Percentiles rank a stretch among this genome's conserved stretches.
phyloP scores from a whole-genome alignment of 2,797 vertebrate genomes.

The Antrozous pallidus region DNA sequence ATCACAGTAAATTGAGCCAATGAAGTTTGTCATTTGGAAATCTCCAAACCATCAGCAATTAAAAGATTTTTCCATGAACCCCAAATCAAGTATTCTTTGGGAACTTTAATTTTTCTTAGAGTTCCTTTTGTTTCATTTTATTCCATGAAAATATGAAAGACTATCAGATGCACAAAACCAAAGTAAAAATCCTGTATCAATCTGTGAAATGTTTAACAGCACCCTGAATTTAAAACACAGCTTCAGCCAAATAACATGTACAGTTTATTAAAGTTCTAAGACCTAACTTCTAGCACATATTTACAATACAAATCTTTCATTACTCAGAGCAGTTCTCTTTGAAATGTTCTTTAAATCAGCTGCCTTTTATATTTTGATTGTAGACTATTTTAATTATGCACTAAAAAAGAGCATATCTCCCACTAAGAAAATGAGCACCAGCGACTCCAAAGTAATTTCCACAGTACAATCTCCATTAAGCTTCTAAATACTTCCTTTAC shows the following conservation, averaged over 20 bases:
- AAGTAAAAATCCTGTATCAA: constrained; percentile 60
- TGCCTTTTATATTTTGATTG: constrained; percentile 83
- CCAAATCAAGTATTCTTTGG: constrained; percentile 77
- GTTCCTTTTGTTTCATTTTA: constrained; percentile 78
- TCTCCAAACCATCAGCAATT: constrained; percentile 87
- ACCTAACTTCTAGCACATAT: constrained; percentile 58
- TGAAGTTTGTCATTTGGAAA: constrained; percentile 87
- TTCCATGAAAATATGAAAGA: constrained; percentile 72
- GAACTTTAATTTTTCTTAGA: constrained; percentile 78
- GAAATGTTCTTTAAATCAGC: constrained; percentile 80
- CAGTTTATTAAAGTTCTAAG: constrained; percentile 62
- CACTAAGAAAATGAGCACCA: constrained; percentile 84
- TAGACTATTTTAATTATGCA: constrained; percentile 84
- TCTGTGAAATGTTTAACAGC: constrained; percentile 68
- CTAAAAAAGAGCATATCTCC: constrained; percentile 84
- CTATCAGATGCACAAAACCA: constrained; percentile 72
- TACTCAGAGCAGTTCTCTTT: constrained; percentile 49
- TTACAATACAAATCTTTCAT: constrained; percentile 50
- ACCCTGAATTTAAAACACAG: constrained; percentile 60
- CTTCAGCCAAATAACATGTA: constrained; percentile 61
- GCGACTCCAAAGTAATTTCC: constrained; percentile 91
- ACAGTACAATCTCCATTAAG: constrained; percentile 95
- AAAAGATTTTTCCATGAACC: constrained; percentile 84
- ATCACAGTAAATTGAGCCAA: constrained; percentile 85
- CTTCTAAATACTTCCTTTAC: constrained; percentile 95